These are phyloP conservation scores for Ceyx melanurus DNA, from an alignment of 2,113 vertebrate genomes.

Conservation along the genomic window DNA sequence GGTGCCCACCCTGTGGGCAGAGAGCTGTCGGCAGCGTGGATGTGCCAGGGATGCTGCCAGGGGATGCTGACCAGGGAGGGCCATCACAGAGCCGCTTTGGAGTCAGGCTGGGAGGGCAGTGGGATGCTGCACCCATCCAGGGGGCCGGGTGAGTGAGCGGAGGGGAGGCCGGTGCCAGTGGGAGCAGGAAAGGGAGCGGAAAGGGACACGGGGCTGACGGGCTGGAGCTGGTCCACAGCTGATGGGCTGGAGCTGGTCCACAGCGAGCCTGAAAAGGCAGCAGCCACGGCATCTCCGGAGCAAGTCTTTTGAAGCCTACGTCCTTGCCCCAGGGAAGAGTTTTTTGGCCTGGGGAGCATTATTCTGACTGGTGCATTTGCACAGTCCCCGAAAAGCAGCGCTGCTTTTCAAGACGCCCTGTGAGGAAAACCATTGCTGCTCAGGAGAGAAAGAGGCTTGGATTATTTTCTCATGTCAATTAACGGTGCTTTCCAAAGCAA, in stretches of 20 bases:
- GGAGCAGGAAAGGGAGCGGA: background rate
- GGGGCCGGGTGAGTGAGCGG: rapidly evolving
- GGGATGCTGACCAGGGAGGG: background rate
- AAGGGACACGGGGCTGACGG: background rate
- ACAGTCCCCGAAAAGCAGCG: background rate
- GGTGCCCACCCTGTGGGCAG: background rate
- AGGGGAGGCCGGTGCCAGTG: rapidly evolving
- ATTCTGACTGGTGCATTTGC: conserved; percentile 15
- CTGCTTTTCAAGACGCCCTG: conserved; percentile 1
- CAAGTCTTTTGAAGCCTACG: background rate
- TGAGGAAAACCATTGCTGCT: conserved; percentile 24
- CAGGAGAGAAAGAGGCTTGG: conserved; percentile 26
- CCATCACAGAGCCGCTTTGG: rapidly evolving
- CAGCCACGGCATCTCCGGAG: background rate
- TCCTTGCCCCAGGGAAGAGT: conserved; percentile 3
- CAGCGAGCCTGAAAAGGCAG: background rate
- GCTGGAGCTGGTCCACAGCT: background rate
- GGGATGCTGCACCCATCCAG: rapidly evolving
- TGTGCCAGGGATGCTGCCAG: rapidly evolving
- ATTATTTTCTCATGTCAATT: conserved; percentile 68
- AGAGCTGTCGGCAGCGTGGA: background rate
- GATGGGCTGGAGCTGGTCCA: background rate
- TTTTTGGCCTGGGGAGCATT: background rate
- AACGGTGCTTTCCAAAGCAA: conserved; percentile 41
- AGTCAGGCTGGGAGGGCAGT: background rate